Evolutionary conservation across 1,140 invertebrate species (phyloP), one percentile per base, ranked within the genome.

Genomic region (Tetraneura akinire): DNA sequence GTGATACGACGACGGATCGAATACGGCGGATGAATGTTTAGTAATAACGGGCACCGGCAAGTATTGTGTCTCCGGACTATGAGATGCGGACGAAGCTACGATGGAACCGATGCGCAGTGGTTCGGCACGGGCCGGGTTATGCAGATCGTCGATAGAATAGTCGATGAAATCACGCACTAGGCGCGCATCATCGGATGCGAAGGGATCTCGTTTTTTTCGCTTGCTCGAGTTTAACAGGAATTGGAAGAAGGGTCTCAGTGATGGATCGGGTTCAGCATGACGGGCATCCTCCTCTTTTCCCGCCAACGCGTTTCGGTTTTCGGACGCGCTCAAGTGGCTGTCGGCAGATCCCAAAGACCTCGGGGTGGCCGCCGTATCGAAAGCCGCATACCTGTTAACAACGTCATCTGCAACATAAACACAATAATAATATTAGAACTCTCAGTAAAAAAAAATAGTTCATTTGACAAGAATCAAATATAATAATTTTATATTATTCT

Each of bases 351-450:
- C n/a, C 51, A 53, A 76, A 26, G 32, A 60, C 18, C 53, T 78
- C 55, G 55, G 74, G 4, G 53, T 45, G 53, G 37, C 55, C 55
- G 37, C 55, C 55, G 21, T 62, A 62, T 55, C 18, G 29, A 42
- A 62, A 60, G 13, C 74, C 29, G 74, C 62, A 51, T 78, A 78
- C 74, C 74, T 78, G 74, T 78, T 78, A 78, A 45, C 21, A 18
- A 18, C 18, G 16, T 60, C 74, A 60, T 78, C 74, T 78, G 74
- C 23, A 78, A 78, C 29, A 78, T n/a, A 47, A 3, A 29, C 60
- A 78, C 23, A 71, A 49, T 49, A 70, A 70, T 11, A 70, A 0
- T 5, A 47, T 68, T 47, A 68, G 6, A 68, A 68, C 18, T 21
- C n/a, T 42, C 8, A 8, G 32, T 37, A 21, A 42, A n/a, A n/a